Percentiles rank a stretch among this genome's conserved stretches.
These are phyloP conservation scores for Palythoa heliodiscus DNA, from an alignment of 92 coral and sea anemone species.

Conservation along the genomic window DNA sequence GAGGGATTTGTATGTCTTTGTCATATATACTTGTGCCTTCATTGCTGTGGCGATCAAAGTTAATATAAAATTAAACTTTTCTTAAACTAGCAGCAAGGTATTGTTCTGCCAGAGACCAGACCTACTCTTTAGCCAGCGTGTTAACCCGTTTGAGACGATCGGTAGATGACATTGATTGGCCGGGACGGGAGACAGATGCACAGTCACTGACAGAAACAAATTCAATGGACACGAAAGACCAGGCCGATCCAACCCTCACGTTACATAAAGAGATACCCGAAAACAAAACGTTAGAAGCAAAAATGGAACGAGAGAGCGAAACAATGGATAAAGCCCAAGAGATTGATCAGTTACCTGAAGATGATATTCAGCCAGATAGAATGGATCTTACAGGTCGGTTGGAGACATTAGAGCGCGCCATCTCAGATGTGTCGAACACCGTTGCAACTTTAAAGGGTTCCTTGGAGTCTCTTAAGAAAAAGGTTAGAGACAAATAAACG, in stretches of 20 bases:
- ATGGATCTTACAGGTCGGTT: conserved; percentile 15
- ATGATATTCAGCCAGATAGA: not conserved
- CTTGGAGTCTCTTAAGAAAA: conserved; percentile 21
- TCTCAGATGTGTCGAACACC: conserved; percentile 25
- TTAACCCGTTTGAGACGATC: conserved; percentile 34
- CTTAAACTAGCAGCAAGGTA: not conserved
- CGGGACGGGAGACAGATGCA: not conserved
- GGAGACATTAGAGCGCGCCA: conserved; percentile 22
- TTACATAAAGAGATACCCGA: not conserved
- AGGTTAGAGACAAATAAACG: not conserved
- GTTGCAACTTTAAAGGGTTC: conserved; percentile 22
- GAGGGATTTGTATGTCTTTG: no score
- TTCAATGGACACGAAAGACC: not conserved
- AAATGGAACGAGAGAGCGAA: not conserved
- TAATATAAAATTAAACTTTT: not conserved
- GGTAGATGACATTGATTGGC: not conserved
- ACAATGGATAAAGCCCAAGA: not conserved
- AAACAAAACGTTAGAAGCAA: not conserved
- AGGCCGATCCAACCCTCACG: not conserved
- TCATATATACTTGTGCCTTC: no score
- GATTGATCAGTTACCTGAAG: not conserved
- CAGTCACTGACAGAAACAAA: not conserved
- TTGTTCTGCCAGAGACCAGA: conserved; percentile 24
- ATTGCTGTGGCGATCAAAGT: not conserved
- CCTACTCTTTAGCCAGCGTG: conserved; percentile 15